Evolutionary conservation across 2,888 invertebrate species (phyloP).

Genomic region (Campoletis raptor): DNA sequence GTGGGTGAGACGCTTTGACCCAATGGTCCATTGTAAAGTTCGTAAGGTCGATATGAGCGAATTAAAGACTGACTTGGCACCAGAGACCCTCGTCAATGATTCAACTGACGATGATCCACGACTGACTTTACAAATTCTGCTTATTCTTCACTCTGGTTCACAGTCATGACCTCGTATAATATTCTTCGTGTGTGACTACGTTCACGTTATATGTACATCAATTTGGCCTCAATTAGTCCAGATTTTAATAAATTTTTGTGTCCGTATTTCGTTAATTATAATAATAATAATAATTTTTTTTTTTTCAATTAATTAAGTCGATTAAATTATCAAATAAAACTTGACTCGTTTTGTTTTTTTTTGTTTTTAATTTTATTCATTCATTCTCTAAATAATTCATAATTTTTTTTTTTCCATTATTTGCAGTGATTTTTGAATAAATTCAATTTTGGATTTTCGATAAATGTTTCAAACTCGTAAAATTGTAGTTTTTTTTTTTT

Average conservation of each 20-base stretch:
- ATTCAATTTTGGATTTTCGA: neutral
- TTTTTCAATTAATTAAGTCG: neutral
- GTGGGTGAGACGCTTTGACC: conserved; percentile 61
- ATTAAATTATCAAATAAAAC: neutral
- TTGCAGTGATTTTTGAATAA: neutral
- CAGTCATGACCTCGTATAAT: conserved; percentile 63
- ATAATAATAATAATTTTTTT: neutral
- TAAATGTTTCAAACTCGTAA: neutral
- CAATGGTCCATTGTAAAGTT: conserved; percentile 55
- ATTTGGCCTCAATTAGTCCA: conserved; percentile 39
- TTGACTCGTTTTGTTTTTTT: no score
- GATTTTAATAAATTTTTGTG: conserved; percentile 42
- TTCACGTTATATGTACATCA: neutral
- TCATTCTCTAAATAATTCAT: no score
- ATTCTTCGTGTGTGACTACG: conserved; percentile 1
- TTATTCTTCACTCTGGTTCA: conserved; percentile 30
- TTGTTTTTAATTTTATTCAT: no score
- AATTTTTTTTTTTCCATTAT: no score
- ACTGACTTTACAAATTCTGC: conserved; percentile 14
- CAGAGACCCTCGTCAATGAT: conserved; percentile 51
- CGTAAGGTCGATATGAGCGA: conserved; percentile 61
- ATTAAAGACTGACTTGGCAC: conserved; percentile 51
- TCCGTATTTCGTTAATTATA: neutral
- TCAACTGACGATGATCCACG: conserved; percentile 44
- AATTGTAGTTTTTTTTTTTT: neutral